Base-by-base conservation (phyloP, 2,888 invertebrate genomes). In the Willowsia nigromaculata region DNA sequence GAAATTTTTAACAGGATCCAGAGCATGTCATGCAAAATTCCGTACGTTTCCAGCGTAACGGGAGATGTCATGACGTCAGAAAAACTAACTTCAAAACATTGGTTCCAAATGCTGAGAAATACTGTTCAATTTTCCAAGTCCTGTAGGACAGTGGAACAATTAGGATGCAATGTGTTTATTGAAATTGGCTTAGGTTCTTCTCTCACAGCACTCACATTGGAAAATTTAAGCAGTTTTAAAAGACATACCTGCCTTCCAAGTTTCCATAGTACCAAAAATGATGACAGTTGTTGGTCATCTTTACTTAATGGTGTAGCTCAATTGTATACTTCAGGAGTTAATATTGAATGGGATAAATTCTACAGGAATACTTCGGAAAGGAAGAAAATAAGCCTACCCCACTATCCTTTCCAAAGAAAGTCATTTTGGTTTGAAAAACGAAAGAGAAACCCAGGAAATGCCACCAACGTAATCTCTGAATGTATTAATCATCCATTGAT, bases 381-480 rank as follows among this genome's bases (percentile, higher is more conserved):
- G 13, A 4, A 30, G 0, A 83, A 68, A 18, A 27, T 83, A 1
- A 27, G 27, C 22, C n/a, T 83, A 30, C 68, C 68, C 15, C 83
- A 83, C 33, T 83, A 83, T 30, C 83, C 83, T 1, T 83, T 83
- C 13, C 68, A 68, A 6, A 65, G 83, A 13, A 68, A 83, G 15
- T 68, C 68, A 11, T 68, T 68, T 68, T 83, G 83, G 83, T 83
- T 50, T 68, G 7, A 83, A 11, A 68, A 13, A 18, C 30, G 18
- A 15, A 59, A 11, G 4, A 53, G 9, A 40, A 13, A 40, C 27
- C 30, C 9, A 1, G 11, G 1, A n/a, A 1, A 15, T 30, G 30
- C 27, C 33, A n/a, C 65, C n/a, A n/a, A n/a, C n/a, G n/a, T n/a
- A n/a, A n/a, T n/a, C n/a, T n/a, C n/a, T 5, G n/a, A 33, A 33